These are phyloP conservation scores for Idaea dimidiata DNA, from an alignment of 2,888 invertebrate genomes.

Conservation along the genomic window DNA sequence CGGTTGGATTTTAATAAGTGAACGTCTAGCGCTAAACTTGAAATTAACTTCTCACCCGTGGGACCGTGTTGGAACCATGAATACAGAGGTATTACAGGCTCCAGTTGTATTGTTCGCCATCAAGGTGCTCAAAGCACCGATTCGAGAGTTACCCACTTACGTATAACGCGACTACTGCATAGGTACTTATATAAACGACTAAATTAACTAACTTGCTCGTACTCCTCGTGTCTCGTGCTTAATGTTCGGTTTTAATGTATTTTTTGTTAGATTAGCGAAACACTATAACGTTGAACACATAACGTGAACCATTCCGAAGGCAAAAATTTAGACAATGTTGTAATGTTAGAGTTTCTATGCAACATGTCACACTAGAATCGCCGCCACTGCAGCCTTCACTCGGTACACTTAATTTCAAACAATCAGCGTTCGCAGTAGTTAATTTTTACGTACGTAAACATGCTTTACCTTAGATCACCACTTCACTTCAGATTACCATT, in stretches of 20 bases:
- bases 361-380: no score
- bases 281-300: no score
- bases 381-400: no score
- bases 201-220: constrained; percentile 18
- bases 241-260: background rate
- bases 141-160: constrained; percentile 28
- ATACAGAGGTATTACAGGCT: constrained; percentile 34
- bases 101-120: constrained; percentile 37
- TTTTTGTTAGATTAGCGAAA: background rate
- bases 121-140: constrained; percentile 31
- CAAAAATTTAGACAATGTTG: no score
- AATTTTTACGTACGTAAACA: no score
- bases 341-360: no score
- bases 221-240: background rate
- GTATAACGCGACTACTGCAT: constrained; percentile 6
- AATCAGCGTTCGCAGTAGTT: no score
- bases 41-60: constrained; percentile 72
- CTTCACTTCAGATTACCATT: no score
- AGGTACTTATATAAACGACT: constrained; percentile 23
- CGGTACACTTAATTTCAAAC: no score
- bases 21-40: constrained; percentile 66
- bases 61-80: constrained; percentile 42
- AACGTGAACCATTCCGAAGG: no score
- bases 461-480: no score
- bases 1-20: constrained; percentile 73